Conservation (phyloP, 2,888 invertebrate genomes). For the Trichogramma evanescens region DNA sequence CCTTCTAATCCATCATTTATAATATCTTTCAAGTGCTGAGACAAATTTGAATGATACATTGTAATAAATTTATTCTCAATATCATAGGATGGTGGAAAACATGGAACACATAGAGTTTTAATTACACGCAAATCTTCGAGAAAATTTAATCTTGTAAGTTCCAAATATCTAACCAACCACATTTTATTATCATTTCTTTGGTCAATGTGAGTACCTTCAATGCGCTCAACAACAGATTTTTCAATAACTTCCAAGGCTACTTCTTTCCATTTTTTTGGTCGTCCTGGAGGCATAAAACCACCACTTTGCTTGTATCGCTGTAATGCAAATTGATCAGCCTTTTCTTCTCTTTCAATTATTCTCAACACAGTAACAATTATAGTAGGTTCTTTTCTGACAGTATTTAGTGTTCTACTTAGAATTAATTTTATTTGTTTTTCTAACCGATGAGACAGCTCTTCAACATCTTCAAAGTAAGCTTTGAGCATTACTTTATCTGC, state of each 20-base stretch:
- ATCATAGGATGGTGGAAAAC: slow-evolving; percentile 92
- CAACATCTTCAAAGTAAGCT: slow-evolving; percentile 94
- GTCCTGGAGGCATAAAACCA: slow-evolving; percentile 87
- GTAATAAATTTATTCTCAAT: slow-evolving; percentile 85
- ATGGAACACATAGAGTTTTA: slow-evolving; percentile 82
- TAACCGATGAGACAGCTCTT: slow-evolving; percentile 76
- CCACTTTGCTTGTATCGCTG: slow-evolving; percentile 73
- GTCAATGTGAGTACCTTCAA: slow-evolving; percentile 93
- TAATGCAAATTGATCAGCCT: slow-evolving; percentile 80
- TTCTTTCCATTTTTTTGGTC: slow-evolving; percentile 86
- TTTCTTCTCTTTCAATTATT: slow-evolving; percentile 95
- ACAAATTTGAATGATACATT: slow-evolving; percentile 89
- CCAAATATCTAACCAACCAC: slow-evolving; percentile 92
- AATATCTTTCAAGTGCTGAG: slow-evolving; percentile 76
- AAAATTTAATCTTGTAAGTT: slow-evolving; percentile 78
- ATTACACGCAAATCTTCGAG: slow-evolving; percentile 87
- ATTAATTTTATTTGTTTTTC: slow-evolving; percentile 89
- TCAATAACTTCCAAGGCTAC: slow-evolving; percentile 78
- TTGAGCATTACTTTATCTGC: slow-evolving; percentile 88
- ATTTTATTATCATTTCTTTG: slow-evolving; percentile 85
- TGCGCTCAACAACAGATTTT: slow-evolving; percentile 71
- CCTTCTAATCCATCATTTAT: slow-evolving; percentile 86
- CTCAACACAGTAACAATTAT: slow-evolving; percentile 92
- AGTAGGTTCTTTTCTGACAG: slow-evolving; percentile 88
- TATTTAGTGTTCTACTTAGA: slow-evolving; percentile 82